Conservation (phyloP, 2,888 invertebrate species). For the Leptinotarsa juncta region DNA sequence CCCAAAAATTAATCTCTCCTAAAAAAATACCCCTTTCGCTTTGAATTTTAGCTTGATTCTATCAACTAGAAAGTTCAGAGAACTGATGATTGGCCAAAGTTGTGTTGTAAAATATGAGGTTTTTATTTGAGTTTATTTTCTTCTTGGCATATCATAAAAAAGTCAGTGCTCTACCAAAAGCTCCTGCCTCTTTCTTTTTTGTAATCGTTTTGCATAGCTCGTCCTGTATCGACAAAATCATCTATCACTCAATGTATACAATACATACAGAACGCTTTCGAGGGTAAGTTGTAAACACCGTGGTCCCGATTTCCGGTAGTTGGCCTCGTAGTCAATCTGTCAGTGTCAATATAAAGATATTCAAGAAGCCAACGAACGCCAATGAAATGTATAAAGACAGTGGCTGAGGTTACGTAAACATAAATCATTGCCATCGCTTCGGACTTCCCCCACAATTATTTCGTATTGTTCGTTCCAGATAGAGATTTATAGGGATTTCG, state of each 20-base stretch:
- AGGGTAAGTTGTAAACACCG: conserved; percentile 45
- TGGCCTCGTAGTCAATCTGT: conserved; percentile 50
- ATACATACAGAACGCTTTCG: conserved; percentile 28
- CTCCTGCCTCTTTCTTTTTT: conserved; percentile 32
- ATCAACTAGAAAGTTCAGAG: no score
- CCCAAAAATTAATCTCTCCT: no score
- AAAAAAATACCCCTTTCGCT: no score
- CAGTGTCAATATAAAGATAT: conserved; percentile 52
- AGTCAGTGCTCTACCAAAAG: neutral
- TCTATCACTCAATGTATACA: conserved; percentile 42
- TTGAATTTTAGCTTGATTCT: no score
- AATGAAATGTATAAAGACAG: conserved; percentile 54
- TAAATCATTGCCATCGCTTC: conserved; percentile 49
- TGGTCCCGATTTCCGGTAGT: conserved; percentile 48
- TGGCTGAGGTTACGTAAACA: conserved; percentile 51
- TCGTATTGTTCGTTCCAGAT: conserved; percentile 48
- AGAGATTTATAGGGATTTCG: conserved; percentile 48
- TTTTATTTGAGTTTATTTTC: no score
- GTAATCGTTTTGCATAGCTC: conserved; percentile 29
- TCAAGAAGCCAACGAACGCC: conserved; percentile 45
- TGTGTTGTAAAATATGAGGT: no score
- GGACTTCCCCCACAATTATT: conserved; percentile 49
- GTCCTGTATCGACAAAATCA: conserved; percentile 38
- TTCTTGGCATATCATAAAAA: no score
- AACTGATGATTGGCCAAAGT: no score